A percentile compares a stretch with the other conserved stretches of the same genome.
Evolutionary conservation across 2,113 vertebrate species (phyloP).

Genomic region (Hassar affinis): DNA sequence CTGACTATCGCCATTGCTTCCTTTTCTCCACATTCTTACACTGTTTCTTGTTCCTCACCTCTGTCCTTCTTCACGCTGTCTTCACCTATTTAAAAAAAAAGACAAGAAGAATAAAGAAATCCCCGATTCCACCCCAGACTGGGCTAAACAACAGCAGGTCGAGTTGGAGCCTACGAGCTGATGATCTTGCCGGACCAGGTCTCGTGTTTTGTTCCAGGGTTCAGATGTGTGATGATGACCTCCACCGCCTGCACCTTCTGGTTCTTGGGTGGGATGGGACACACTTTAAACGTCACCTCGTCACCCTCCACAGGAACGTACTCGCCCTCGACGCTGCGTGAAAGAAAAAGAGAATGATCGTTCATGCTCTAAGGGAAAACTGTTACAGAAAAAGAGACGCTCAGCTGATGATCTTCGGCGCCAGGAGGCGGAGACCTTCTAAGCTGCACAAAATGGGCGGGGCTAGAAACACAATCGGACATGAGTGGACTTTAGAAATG

Average conservation of each 20-base stretch:
- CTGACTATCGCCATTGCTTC: no score
- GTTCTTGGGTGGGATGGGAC: conserved; percentile 94
- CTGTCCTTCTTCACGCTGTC: background rate
- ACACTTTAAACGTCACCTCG: conserved; percentile 94
- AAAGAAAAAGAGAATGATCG: background rate
- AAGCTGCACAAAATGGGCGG: background rate
- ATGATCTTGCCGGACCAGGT: conserved; percentile 97
- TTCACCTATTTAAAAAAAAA: background rate
- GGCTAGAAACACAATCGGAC: background rate
- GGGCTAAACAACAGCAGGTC: background rate
- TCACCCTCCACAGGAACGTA: conserved; percentile 95
- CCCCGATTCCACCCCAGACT: background rate
- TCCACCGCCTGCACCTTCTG: conserved; percentile 98
- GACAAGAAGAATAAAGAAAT: background rate
- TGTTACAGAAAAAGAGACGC: background rate
- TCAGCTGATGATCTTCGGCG: background rate
- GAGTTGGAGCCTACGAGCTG: conserved; percentile 77
- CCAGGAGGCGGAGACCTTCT: background rate
- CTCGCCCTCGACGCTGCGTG: conserved; percentile 90
- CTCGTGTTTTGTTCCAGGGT: conserved; percentile 91
- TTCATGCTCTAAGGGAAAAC: background rate
- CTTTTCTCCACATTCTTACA: background rate
- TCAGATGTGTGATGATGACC: conserved; percentile 92
- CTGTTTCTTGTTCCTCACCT: background rate
- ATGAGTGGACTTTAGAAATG: background rate